Percentiles rank a stretch among this genome's conserved stretches.
Evolutionary conservation across 1,140 invertebrate species (phyloP).

Genomic region (Saccostrea cuccullata): DNA sequence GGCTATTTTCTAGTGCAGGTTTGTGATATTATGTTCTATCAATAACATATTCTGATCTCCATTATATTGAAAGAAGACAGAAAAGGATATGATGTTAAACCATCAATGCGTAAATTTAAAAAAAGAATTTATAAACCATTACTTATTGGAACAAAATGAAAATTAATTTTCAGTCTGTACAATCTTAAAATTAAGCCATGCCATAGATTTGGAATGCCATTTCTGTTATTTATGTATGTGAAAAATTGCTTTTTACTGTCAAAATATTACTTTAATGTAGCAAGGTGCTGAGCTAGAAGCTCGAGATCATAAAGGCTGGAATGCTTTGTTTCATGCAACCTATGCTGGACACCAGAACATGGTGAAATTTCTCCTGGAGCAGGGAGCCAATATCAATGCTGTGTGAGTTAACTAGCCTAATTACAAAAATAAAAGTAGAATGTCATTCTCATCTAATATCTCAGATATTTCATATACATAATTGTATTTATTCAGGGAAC

Average conservation of each 20-base stretch:
- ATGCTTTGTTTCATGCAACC: constrained; percentile 79
- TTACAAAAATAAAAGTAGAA: not conserved
- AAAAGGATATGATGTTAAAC: no score
- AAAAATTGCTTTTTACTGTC: no score
- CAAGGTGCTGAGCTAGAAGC: constrained; percentile 75
- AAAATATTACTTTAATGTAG: constrained; percentile 62
- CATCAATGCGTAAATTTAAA: no score
- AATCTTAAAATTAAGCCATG: no score
- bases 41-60: not conserved
- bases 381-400: constrained; percentile 76
- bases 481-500: constrained; percentile 68
- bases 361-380: constrained; percentile 77
- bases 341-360: constrained; percentile 79
- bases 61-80: no score
- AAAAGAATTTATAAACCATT: no score
- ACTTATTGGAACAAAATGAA: constrained; percentile 34
- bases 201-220: no score
- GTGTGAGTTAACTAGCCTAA: constrained; percentile 69
- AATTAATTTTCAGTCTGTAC: no score
- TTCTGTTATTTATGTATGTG: no score
- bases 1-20: constrained; percentile 70
- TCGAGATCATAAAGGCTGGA: constrained; percentile 77
- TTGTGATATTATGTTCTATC: not conserved
- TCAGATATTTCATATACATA: not conserved
- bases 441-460: not conserved